Evolutionary conservation across 1,140 invertebrate species (phyloP).

Genomic region (Halesus radiatus): DNA sequence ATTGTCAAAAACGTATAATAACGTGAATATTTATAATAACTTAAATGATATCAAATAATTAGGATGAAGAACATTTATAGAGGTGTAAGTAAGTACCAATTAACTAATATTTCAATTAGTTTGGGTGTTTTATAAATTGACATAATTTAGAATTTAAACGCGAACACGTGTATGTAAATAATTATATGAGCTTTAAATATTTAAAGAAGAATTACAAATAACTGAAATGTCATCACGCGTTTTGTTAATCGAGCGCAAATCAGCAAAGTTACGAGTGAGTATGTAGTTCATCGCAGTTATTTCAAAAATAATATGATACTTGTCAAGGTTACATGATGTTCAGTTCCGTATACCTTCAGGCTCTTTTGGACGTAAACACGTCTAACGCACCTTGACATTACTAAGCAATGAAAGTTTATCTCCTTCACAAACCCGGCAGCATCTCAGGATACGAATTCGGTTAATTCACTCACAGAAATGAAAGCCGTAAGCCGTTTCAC

Average conservation of each 20-base stretch:
- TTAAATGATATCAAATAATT: too few species aligned
- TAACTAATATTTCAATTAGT: too few species aligned
- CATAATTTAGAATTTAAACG: too few species aligned
- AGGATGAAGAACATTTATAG: too few species aligned
- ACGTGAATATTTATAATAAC: too few species aligned
- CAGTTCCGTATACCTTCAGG: not conserved
- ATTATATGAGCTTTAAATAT: not conserved
- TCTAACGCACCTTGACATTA: not conserved
- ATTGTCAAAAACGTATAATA: too few species aligned
- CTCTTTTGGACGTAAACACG: not conserved
- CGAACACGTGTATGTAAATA: too few species aligned
- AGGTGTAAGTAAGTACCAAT: too few species aligned
- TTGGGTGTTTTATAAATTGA: too few species aligned
- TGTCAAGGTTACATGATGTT: not conserved
- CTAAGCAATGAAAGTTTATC: not conserved
- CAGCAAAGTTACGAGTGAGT: too few species aligned
- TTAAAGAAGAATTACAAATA: not conserved
- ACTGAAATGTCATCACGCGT: too few species aligned
- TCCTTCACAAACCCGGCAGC: not conserved
- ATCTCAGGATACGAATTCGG: not conserved
- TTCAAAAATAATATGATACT: not conserved
- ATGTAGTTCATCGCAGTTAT: not conserved
- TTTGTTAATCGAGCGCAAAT: too few species aligned
- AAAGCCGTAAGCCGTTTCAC: not conserved
- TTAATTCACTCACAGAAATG: conserved; percentile 14